Evolutionary conservation across 2,888 invertebrate species (phyloP), one percentile per base, ranked within the genome.

Genomic region (Conistra vaccinii): DNA sequence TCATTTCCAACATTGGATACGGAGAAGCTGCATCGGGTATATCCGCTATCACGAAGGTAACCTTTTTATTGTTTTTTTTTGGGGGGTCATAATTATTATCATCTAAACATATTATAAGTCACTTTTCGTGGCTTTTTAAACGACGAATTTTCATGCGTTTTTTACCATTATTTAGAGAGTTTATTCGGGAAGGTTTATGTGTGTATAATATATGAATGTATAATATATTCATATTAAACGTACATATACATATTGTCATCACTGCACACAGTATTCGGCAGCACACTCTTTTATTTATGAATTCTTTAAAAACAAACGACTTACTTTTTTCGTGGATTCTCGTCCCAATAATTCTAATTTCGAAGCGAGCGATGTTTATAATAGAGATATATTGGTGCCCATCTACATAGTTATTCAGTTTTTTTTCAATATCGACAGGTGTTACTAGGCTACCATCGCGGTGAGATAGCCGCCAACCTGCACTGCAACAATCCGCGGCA

Each of bases 391-490:
- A 35, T 61, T n/a, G 35, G 5, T 48, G 35, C 3, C 9, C 14
- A 48, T 48, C 20, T 48, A n/a, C n/a, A n/a, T n/a, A 48, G 20
- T 48, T 48, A 20, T 48, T 20, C 48, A 45, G 48, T 17, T 48
- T 5, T 48, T 20, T 20, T 20, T 20, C 20, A 6, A 6, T 20
- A 2, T 48, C 48, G 7, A 48, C 97, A 95, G 95, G 94, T 95
- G 0, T 76, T 95, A 17, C 95, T 98, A 60, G 97, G 97, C 0
- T 98, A 98, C 95, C 97, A 98, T 87, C 95, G 95, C 23, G 97
- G 97, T 2, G 84, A 94, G 17, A 95, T 98, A 68, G 98, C 98
- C 0, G 97, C 97, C 1, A 98, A 98, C 91, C 94, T 98, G 42
- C 97, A 98, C 91, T 98, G 95, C 89, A 94, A 96, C 1, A 93